Evolutionary conservation across 2,113 vertebrate genomes (phyloP).

Genomic region (Festucalex cinctus): DNA sequence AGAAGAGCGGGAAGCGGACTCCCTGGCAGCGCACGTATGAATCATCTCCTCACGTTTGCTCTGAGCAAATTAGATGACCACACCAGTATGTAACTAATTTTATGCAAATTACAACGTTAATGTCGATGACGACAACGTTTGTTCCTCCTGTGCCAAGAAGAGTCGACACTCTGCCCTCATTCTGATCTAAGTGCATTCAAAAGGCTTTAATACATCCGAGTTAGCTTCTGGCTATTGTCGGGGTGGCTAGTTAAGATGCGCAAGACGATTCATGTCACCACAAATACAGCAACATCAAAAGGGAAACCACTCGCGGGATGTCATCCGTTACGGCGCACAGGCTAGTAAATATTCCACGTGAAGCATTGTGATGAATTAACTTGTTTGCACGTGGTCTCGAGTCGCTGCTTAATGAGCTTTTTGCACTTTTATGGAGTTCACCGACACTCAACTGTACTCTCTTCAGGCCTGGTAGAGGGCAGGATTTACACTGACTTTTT

Average conservation of each 20-base stretch:
- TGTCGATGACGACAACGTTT: conserved; percentile 79
- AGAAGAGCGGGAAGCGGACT: conserved; percentile 75
- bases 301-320: not conserved
- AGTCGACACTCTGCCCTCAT: conserved; percentile 51
- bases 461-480: conserved; percentile 8
- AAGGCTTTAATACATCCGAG: conserved; percentile 49
- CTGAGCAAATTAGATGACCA: conserved; percentile 94
- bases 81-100: conserved; percentile 94
- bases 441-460: not conserved
- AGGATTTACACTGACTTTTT: conserved; percentile 97
- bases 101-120: conserved; percentile 98
- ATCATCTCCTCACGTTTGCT: conserved; percentile 86
- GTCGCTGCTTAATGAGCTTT: conserved; percentile 1
- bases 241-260: conserved; percentile 38
- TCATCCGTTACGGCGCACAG: not conserved
- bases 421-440: conserved; percentile 8
- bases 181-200: conserved; percentile 38
- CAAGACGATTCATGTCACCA: conserved; percentile 41
- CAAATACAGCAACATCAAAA: conserved; percentile 24
- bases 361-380: conserved; percentile 13
- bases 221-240: conserved; percentile 52
- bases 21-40: conserved; percentile 74
- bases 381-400: conserved; percentile 7
- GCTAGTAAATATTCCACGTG: conserved; percentile 12
- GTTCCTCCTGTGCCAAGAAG: conserved; percentile 67